Conservation (phyloP, 2,888 invertebrate species). For the Synanthedon vespiformis region DNA sequence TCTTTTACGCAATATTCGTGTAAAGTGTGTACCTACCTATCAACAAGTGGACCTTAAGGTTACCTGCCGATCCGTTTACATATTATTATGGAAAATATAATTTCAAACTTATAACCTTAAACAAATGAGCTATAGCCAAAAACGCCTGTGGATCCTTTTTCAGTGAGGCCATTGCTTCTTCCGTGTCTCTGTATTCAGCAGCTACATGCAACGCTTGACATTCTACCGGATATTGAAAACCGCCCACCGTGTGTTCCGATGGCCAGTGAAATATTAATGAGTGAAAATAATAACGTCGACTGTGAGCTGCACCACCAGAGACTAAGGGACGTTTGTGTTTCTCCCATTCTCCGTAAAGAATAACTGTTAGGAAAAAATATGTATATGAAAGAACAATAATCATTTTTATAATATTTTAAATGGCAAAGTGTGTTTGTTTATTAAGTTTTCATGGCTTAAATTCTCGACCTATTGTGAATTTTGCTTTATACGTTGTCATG, state of each 20-base stretch:
- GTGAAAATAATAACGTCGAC: slow-evolving; percentile 45
- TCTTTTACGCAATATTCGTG: too few relatives aligned
- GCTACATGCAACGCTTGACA: slow-evolving; percentile 39
- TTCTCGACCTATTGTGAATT: too few relatives aligned
- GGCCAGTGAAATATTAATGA: slow-evolving; percentile 39
- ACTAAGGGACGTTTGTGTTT: slow-evolving; percentile 23
- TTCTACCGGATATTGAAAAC: slow-evolving; percentile 38
- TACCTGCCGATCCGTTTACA: too few relatives aligned
- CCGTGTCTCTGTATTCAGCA: slow-evolving; percentile 30
- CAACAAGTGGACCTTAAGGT: too few relatives aligned
- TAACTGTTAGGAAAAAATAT: slow-evolving; percentile 22
- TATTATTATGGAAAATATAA: too few relatives aligned
- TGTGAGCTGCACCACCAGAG: slow-evolving; percentile 43
- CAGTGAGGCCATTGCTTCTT: slow-evolving; percentile 27
- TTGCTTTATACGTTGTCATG: too few relatives aligned
- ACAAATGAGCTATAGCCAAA: slow-evolving; percentile 38
- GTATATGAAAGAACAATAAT: too few relatives aligned
- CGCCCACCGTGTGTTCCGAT: slow-evolving; percentile 41
- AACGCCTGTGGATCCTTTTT: slow-evolving; percentile 33
- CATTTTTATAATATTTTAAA: too few relatives aligned
- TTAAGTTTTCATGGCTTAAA: too few relatives aligned
- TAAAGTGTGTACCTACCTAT: too few relatives aligned
- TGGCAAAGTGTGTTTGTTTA: too few relatives aligned
- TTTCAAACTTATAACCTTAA: slow-evolving; percentile 22
- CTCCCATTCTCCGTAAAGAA: slow-evolving; percentile 32